Percentiles rank a stretch among this genome's conserved stretches.
Conservation (phyloP, 92 coral and sea anemone species). For the Palythoa caribaeorum region DNA sequence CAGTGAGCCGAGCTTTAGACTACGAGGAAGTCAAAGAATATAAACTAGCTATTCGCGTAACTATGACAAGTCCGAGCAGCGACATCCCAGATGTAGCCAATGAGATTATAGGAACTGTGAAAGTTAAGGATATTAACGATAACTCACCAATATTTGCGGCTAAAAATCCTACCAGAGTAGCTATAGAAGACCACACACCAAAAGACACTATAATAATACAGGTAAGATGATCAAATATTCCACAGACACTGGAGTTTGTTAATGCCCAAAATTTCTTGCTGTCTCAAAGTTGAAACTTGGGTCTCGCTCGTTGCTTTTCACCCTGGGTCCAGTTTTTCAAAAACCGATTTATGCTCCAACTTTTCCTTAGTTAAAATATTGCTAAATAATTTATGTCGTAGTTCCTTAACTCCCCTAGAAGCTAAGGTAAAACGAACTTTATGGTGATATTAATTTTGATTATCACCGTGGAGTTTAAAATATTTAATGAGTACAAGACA, state of each 20-base stretch:
- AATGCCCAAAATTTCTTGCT: neutral
- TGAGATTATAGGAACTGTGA: conserved; percentile 72
- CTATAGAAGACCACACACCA: conserved; percentile 74
- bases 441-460: too few species aligned
- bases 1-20: conserved; percentile 65
- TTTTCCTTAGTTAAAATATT: too few species aligned
- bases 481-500: too few species aligned
- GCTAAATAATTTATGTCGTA: too few species aligned
- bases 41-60: conserved; percentile 79
- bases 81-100: conserved; percentile 65
- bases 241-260: neutral
- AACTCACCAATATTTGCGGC: conserved; percentile 81
- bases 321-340: neutral
- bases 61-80: conserved; percentile 28
- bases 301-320: neutral
- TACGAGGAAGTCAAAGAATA: conserved; percentile 71
- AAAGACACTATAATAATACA: conserved; percentile 57
- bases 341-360: neutral
- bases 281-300: neutral
- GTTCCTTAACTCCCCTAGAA: too few species aligned
- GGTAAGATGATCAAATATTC: conserved; percentile 32
- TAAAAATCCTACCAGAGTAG: conserved; percentile 52
- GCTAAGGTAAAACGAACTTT: too few species aligned
- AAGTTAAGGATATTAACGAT: conserved; percentile 81
- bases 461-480: too few species aligned